A percentile compares a stretch with the other conserved stretches of the same genome.
These are phyloP conservation scores for Tetrao urogallus DNA, from an alignment of 2,113 vertebrate genomes.

Conservation along the genomic window DNA sequence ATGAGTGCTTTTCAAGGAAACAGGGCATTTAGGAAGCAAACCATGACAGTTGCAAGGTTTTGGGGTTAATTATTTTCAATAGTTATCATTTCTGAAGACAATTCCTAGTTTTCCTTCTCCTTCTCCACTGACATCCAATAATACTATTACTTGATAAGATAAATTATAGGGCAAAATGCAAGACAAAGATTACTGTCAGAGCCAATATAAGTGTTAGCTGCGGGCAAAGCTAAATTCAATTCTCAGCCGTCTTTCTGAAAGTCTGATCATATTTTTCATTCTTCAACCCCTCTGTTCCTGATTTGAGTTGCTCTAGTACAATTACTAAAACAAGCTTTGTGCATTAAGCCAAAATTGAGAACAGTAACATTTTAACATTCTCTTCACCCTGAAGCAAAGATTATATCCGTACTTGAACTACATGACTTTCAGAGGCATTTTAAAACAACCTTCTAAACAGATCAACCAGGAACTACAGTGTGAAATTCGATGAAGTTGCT, in stretches of 20 bases:
- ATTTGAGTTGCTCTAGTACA: not conserved
- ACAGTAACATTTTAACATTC: not conserved
- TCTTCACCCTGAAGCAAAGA: not conserved
- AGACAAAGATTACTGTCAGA: not conserved
- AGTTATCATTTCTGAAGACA: rapidly evolving
- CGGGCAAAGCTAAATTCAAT: not conserved
- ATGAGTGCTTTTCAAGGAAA: not conserved
- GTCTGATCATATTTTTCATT: not conserved
- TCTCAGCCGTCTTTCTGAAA: not conserved
- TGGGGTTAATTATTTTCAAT: not conserved
- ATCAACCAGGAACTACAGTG: not conserved
- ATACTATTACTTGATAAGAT: not conserved
- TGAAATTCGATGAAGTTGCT: not conserved
- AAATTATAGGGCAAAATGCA: not conserved
- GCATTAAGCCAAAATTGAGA: not conserved
- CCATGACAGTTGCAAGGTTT: not conserved
- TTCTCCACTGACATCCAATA: not conserved
- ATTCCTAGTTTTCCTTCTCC: not conserved
- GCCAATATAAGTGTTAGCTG: not conserved
- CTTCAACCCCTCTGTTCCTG: not conserved
- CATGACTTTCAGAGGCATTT: not conserved
- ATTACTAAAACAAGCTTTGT: not conserved
- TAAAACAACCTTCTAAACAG: not conserved
- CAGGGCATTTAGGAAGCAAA: not conserved
- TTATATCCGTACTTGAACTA: not conserved